A percentile compares a stretch with the other conserved stretches of the same genome.
These are phyloP conservation scores for Salvator merianae DNA, from an alignment of 2,113 vertebrate species.

Conservation along the genomic window DNA sequence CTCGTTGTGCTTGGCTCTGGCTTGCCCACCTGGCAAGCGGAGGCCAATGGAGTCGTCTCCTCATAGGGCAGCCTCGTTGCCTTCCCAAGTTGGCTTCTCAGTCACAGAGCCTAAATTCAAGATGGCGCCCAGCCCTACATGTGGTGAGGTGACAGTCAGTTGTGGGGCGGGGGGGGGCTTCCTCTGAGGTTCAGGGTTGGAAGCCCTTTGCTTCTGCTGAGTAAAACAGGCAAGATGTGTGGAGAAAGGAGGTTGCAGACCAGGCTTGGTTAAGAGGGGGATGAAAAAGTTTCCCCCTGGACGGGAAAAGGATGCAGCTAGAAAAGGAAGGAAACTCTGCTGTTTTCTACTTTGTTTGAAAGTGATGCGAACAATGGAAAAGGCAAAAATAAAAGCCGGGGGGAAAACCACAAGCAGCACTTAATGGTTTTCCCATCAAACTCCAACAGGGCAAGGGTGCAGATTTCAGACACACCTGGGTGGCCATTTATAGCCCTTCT, in stretches of 20 bases:
- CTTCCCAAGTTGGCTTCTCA: no score
- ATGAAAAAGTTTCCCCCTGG: not conserved
- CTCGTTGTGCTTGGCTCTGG: no score
- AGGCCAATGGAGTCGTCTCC: no score
- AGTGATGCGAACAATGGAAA: not conserved
- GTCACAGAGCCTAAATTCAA: not conserved
- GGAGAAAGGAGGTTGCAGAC: not conserved
- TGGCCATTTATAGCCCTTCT: not conserved
- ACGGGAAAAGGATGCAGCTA: not conserved
- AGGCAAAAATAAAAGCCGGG: not conserved
- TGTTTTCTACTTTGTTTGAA: not conserved
- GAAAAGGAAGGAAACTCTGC: not conserved
- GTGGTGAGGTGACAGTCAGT: no score
- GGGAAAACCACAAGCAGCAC: not conserved
- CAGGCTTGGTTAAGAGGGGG: not conserved
- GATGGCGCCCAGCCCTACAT: not conserved
- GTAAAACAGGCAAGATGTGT: not conserved
- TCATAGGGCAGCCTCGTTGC: no score
- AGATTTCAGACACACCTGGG: not conserved
- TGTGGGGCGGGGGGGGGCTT: no score
- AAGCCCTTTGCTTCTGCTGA: no score
- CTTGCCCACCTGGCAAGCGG: no score
- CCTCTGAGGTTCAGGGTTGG: no score
- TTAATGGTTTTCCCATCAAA: no score
- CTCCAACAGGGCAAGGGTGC: not conserved